Evolutionary conservation across 2,888 invertebrate genomes (phyloP).

Genomic region (Parthenolecanium corni): DNA sequence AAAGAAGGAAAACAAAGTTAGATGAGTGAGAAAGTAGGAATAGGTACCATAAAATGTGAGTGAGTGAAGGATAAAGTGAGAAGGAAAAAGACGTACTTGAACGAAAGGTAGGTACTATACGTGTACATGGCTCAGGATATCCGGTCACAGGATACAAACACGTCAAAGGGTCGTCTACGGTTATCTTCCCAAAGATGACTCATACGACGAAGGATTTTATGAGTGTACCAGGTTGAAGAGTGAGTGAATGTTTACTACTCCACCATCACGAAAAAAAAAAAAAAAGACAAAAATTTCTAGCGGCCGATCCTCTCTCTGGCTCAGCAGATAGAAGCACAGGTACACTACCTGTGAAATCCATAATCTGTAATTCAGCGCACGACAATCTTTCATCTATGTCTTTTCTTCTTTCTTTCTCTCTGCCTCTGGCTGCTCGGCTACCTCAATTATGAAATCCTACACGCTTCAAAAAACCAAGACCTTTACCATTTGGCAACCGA

Average conservation of each 20-base stretch:
- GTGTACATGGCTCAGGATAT: slow-evolving; percentile 1
- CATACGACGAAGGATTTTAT: neutral
- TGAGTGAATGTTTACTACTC: neutral
- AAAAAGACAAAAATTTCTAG: neutral
- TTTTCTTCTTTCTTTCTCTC: slow-evolving; percentile 22
- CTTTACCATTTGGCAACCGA: slow-evolving; percentile 9
- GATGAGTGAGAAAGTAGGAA: too few relatives aligned
- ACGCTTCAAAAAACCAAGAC: slow-evolving; percentile 2
- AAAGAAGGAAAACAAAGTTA: too few relatives aligned
- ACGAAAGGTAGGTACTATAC: neutral
- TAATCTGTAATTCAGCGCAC: slow-evolving; percentile 13
- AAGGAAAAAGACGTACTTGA: neutral
- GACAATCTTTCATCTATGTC: slow-evolving; percentile 7
- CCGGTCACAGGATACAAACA: slow-evolving; percentile 5
- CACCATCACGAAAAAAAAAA: too few relatives aligned
- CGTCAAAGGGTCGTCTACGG: slow-evolving; percentile 5
- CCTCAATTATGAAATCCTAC: slow-evolving; percentile 5
- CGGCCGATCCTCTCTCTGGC: neutral
- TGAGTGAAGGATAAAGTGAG: too few relatives aligned
- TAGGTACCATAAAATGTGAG: too few relatives aligned
- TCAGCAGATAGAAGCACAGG: neutral
- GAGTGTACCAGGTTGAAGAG: too few relatives aligned
- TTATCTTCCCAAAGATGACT: slow-evolving; percentile 1
- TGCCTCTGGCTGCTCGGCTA: slow-evolving; percentile 12
- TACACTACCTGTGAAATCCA: too few relatives aligned